Conservation (phyloP, 2,797 vertebrate species). For the Craterocephalus amniculus region DNA sequence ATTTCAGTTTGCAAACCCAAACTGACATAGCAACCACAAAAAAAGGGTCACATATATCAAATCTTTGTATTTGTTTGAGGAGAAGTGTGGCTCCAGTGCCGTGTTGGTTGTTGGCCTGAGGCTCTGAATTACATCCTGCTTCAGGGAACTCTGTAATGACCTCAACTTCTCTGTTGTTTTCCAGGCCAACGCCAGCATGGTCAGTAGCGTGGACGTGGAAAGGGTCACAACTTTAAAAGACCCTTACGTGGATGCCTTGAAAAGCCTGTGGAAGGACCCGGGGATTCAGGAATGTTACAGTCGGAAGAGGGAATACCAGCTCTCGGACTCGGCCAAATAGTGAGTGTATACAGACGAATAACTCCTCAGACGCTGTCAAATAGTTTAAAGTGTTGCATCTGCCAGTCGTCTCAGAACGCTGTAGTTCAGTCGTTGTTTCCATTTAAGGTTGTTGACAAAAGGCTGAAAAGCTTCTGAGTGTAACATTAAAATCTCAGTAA, state of each 20-base stretch:
- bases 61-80: slow-evolving; percentile 2
- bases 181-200: slow-evolving; percentile 87
- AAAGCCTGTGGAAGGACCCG: slow-evolving; percentile 93
- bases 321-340: slow-evolving; percentile 98
- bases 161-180: not conserved
- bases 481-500: slow-evolving; percentile 5
- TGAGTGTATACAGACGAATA: slow-evolving; percentile 81
- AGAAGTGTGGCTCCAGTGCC: not conserved
- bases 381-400: slow-evolving; percentile 51
- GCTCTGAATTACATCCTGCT: not conserved
- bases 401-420: slow-evolving; percentile 16
- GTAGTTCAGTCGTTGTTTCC: slow-evolving; percentile 20
- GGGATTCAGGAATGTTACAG: slow-evolving; percentile 95
- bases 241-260: slow-evolving; percentile 91
- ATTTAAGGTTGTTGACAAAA: slow-evolving; percentile 45
- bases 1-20: not conserved
- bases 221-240: slow-evolving; percentile 87
- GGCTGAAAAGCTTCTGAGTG: not conserved
- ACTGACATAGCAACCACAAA: not conserved
- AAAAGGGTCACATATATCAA: slow-evolving; percentile 11
- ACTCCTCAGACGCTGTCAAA: slow-evolving; percentile 28
- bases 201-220: slow-evolving; percentile 90
- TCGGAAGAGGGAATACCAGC: slow-evolving; percentile 94
- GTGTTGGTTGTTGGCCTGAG: not conserved
- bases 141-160: not conserved